A percentile compares a stretch with the other conserved stretches of the same genome.
phyloP scores from a whole-genome alignment of 2,113 vertebrate genomes.

The Lutjanus erythropterus region DNA sequence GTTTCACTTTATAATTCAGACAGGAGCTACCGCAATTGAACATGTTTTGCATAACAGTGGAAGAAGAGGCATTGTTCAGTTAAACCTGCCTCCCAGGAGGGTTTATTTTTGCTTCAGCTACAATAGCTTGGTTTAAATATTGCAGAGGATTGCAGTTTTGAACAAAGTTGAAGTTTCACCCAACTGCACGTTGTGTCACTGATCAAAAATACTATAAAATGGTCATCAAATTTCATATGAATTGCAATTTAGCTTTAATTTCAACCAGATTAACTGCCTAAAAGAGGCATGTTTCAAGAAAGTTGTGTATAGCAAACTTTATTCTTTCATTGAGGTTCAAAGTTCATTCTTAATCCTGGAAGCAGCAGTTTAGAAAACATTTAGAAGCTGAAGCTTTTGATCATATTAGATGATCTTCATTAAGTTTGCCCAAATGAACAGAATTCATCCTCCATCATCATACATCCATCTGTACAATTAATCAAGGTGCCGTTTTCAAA shows the following conservation, averaged over 20 bases:
- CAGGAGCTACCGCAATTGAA: slow-evolving; percentile 30
- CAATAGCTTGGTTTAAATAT: slow-evolving; percentile 10
- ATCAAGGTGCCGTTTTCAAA: too few relatives aligned
- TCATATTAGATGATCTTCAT: neutral
- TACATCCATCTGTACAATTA: neutral
- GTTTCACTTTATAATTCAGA: slow-evolving; percentile 37
- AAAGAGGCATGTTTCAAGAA: neutral
- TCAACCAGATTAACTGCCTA: neutral
- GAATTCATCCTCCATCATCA: too few relatives aligned
- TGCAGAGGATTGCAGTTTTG: neutral
- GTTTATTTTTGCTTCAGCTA: slow-evolving; percentile 7
- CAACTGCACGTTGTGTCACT: neutral
- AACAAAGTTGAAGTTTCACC: slow-evolving; percentile 19
- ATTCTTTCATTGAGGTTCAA: neutral
- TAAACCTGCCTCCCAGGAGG: slow-evolving; percentile 12
- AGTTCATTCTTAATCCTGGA: neutral
- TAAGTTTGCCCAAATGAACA: too few relatives aligned
- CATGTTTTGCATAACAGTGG: slow-evolving; percentile 12
- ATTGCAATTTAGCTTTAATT: neutral
- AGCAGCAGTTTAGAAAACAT: neutral
- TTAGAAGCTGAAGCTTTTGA: neutral
- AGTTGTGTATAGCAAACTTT: neutral
- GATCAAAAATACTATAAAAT: neutral
- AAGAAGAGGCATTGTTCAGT: slow-evolving; percentile 41
- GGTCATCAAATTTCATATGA: neutral